Base-by-base conservation (phyloP, 2,113 vertebrate genomes). In the Sinocyclocheilus rhinocerous region DNA sequence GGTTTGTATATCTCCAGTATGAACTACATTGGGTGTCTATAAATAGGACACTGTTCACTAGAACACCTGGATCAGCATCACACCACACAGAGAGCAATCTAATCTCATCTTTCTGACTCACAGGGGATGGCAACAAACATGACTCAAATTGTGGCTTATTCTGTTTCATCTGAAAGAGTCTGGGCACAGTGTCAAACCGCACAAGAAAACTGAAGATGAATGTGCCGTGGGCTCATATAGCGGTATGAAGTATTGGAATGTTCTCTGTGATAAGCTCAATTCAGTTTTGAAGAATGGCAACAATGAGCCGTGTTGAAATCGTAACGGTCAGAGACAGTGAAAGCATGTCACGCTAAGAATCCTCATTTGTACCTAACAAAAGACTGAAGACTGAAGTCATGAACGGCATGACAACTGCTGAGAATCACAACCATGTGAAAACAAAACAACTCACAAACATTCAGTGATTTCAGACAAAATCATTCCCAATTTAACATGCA, bases 1-100 rank as follows among this genome's bases (percentile, higher is more conserved):
- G 8, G 20, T 59, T 59, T 59, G 57, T 59, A 22, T 59, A 10
- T 10, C 57, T 78, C 6, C 70, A 45, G 29, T 26, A 42, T 18
- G 9, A 24, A 36, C 50, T 55, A n/a, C 50, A 22, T 42, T 11
- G 1, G 33, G 20, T 81, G 61, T 72, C 59, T 87, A 61, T 86
- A 81, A 86, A 87, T 88, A 90, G 78, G 70, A 18, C n/a, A 20
- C 16, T 4, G 26, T 75, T 61, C 59, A 81, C 16, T 24, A 67
- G 48, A 88, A 88, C 76, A 88, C 81, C 65, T 77, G 57, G 55
- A 85, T 20, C 26, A 48, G 29, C 24, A 42, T 24, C 42, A 33
- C 42, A 24, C 42, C 10, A 39, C 39, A 39, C 22, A 39, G 76
- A 55, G 48, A 16, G 26, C 39, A 13, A 88, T 81, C 73, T 36